Conservation (phyloP, 2,797 vertebrate genomes). For the Platalea minor region DNA sequence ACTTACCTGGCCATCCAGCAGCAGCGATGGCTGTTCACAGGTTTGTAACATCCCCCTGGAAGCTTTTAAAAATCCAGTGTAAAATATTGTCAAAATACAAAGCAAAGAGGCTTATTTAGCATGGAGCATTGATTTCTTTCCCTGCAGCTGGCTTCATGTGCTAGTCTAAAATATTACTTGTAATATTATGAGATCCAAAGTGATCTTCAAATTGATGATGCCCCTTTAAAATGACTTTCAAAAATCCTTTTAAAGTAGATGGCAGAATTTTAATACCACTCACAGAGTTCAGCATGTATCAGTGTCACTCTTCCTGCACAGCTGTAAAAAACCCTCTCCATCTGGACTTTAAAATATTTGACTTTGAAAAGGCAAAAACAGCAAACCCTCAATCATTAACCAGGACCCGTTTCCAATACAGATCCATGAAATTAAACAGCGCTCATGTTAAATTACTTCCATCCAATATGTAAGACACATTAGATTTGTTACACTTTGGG, state of each 20-base stretch:
- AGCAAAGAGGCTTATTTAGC: neutral
- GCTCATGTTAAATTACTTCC: constrained; percentile 68
- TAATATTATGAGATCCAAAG: neutral
- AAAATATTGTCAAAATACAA: neutral
- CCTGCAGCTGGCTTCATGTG: neutral
- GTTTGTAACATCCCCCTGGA: neutral
- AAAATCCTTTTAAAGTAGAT: constrained; percentile 24
- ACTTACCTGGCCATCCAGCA: neutral
- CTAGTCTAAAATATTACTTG: constrained; percentile 27
- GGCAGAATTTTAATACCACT: constrained; percentile 21
- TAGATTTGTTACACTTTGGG: constrained; percentile 65
- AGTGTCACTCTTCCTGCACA: constrained; percentile 34
- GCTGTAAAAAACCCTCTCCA: constrained; percentile 60
- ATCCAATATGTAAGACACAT: constrained; percentile 58
- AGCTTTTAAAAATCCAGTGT: neutral
- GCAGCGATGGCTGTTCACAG: neutral
- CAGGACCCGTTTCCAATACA: constrained; percentile 49
- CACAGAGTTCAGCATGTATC: constrained; percentile 46
- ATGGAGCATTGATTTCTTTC: neutral
- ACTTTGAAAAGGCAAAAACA: constrained; percentile 48
- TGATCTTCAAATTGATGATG: constrained; percentile 1
- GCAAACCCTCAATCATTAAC: constrained; percentile 47
- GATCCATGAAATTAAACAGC: constrained; percentile 70
- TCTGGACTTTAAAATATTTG: constrained; percentile 65
- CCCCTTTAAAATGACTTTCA: constrained; percentile 24